A percentile compares a stretch with the other conserved stretches of the same genome.
Conservation (phyloP, 2,888 invertebrate genomes). For the Epinotia demarniana region DNA sequence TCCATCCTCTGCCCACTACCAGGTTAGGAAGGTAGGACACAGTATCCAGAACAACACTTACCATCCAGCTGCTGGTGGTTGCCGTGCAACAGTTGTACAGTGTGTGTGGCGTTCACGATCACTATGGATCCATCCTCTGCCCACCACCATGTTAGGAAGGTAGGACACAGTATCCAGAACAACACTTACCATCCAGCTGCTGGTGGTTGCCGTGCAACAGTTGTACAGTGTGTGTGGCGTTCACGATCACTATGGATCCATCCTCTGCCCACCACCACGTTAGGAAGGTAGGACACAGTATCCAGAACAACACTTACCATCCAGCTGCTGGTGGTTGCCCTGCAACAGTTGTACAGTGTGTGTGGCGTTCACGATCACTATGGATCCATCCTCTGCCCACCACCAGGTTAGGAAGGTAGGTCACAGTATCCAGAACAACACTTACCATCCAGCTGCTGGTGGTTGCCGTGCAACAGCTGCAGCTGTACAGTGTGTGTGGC, state of each 20-base stretch:
- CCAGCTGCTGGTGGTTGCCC: conserved; percentile 92
- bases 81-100: conserved; percentile 60
- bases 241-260: too few relatives aligned
- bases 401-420: conserved; percentile 94
- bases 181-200: conserved; percentile 32
- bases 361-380: conserved; percentile 97
- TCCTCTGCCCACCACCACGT: too few relatives aligned
- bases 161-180: too few relatives aligned
- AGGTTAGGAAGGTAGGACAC: too few relatives aligned
- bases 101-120: conserved; percentile 72
- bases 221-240: conserved; percentile 81
- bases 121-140: too few relatives aligned
- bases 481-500: conserved; percentile 98
- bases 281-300: conserved; percentile 61
- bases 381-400: conserved; percentile 98
- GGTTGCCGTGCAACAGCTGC: conserved; percentile 94
- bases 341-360: conserved; percentile 97
- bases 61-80: too few relatives aligned
- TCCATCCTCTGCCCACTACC: too few relatives aligned
- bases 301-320: conserved; percentile 79
- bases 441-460: conserved; percentile 91
- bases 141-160: too few relatives aligned
- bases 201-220: too few relatives aligned
- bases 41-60: conserved; percentile 32
- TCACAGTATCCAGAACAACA: not conserved